These are phyloP conservation scores for Mythimna loreyi DNA, from an alignment of 2,888 invertebrate species.

Conservation along the genomic window DNA sequence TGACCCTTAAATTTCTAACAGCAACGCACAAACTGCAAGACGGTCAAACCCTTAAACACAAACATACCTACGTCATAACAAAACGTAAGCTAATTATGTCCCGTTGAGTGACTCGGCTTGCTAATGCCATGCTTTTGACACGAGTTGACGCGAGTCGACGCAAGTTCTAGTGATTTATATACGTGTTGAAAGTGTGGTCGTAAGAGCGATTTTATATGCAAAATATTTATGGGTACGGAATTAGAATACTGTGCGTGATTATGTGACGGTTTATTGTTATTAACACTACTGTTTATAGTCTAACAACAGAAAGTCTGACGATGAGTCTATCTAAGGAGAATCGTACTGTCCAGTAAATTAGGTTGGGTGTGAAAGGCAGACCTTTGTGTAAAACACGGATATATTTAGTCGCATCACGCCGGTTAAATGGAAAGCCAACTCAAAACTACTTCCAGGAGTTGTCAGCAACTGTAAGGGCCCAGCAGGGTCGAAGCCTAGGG, in stretches of 20 bases:
- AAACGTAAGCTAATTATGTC: slow-evolving; percentile 63
- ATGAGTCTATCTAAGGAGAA: too few species aligned
- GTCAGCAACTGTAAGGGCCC: too few species aligned
- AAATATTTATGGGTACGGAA: slow-evolving; percentile 46
- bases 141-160: slow-evolving; percentile 44
- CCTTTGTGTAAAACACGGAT: too few species aligned
- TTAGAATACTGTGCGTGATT: slow-evolving; percentile 25
- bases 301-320: too few species aligned
- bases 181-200: slow-evolving; percentile 44
- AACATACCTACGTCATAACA: slow-evolving; percentile 50
- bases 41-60: neutral
- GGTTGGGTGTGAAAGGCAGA: too few species aligned
- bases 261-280: neutral
- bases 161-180: slow-evolving; percentile 59
- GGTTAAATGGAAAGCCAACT: too few species aligned
- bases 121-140: slow-evolving; percentile 60
- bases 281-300: neutral
- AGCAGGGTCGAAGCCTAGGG: too few species aligned
- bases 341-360: too few species aligned
- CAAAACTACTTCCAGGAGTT: too few species aligned
- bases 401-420: too few species aligned
- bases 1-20: neutral
- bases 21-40: slow-evolving; percentile 1
- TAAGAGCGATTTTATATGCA: slow-evolving; percentile 49
- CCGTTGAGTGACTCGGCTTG: slow-evolving; percentile 57